Evolutionary conservation across 53 echinoderm and acorn worm genomes (phyloP).

Genomic region (Henricia sp.): DNA sequence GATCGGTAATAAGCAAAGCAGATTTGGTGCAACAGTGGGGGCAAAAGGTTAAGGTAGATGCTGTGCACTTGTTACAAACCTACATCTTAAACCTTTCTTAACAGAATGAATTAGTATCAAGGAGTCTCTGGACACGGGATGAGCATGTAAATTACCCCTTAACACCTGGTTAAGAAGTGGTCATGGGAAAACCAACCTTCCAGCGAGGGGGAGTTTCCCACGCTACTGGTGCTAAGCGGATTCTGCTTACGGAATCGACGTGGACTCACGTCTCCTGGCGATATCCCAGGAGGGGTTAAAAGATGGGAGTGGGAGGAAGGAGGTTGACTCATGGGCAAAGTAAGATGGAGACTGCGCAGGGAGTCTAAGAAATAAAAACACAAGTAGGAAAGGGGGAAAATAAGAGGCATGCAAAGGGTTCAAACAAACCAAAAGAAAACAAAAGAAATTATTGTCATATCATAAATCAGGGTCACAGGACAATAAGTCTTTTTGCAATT

Average conservation of each 20-base stretch:
- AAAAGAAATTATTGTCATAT: constrained; percentile 40
- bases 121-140: no score
- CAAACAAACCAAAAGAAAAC: constrained; percentile 44
- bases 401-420: constrained; percentile 11
- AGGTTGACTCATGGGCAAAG: constrained; percentile 20
- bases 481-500: no score
- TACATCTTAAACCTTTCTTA: no score
- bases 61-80: no score
- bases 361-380: constrained; percentile 38
- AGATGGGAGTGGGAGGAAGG: constrained; percentile 38
- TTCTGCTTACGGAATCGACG: constrained; percentile 33
- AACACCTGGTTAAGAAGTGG: no score
- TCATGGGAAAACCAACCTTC: constrained; percentile 29
- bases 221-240: background rate
- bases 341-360: constrained; percentile 56
- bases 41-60: no score
- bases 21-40: no score
- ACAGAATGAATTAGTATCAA: no score
- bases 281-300: constrained; percentile 20
- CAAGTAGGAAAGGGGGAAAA: background rate
- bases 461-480: constrained; percentile 38
- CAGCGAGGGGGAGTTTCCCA: background rate
- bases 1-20: no score
- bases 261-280: constrained; percentile 44
- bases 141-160: no score